Evolutionary conservation across 2,888 invertebrate species (phyloP), one percentile per base, ranked within the genome.

Genomic region (Agonopterix heracliana): DNA sequence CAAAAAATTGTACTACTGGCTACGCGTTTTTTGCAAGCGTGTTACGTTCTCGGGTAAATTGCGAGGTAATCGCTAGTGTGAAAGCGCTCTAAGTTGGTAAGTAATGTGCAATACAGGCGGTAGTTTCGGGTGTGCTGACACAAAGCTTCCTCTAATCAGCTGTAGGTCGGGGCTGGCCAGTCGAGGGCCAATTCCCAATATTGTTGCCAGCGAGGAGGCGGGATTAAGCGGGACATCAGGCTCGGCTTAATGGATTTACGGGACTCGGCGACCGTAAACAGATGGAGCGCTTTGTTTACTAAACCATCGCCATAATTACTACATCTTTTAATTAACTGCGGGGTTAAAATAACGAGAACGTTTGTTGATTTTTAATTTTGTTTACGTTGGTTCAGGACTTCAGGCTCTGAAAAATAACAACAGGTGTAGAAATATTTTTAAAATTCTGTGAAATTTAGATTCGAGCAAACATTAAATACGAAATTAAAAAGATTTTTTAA

Each of bases 161-260:
- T 42, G 45, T 56, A 52, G 54, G 36, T 45, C 42, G 17, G 50
- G 34, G 51, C 12, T 12, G 9, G 47, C 44, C 49, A 50, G 52
- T 46, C 43, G 53, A 52, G 53, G 57, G 59, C 56, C 57, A 55
- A 50, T 54, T 60, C 54, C 59, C 60, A 61, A 66, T 61, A 60
- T 63, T 59, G 49, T 48, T 13, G 34, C 5, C 26, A 26, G 57
- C 54, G 57, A 67, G 63, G 58, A 62, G 57, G 50, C 52, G 56
- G 66, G 73, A 72, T 75, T 75, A 75, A 57, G 58, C 3, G 45
- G 38, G 10, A 47, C 66, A 65, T 55, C 58, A 57, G 65, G 61
- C 64, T 64, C 58, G 57, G 55, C 61, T 65, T 74, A 76, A 74
- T 78, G 67, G 73, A 74, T 77, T 74, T 71, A 68, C 66, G 65